Conservation (phyloP, 1,140 invertebrate species). For the Drosophila ironensis region DNA sequence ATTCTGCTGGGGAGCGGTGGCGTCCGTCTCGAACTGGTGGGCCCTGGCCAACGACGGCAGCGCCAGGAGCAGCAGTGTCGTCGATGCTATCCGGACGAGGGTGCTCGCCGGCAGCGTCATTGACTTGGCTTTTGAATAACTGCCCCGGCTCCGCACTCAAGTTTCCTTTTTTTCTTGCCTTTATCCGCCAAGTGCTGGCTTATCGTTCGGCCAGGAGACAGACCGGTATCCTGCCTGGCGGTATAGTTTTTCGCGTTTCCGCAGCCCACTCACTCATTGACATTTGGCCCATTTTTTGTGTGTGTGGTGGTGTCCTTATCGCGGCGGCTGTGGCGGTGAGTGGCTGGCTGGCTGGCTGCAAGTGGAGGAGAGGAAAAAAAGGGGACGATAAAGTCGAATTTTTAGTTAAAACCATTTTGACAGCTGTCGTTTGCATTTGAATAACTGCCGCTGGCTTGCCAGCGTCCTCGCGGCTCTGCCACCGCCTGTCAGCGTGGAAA, state of each 20-base stretch:
- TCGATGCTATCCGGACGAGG: conserved; percentile 39
- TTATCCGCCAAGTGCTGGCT: conserved; percentile 11
- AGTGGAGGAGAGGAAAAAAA: conserved; percentile 11
- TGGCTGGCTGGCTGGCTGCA: conserved; percentile 13
- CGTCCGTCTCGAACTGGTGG: conserved; percentile 7
- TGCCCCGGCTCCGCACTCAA: conserved; percentile 7
- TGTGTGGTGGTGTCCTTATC: not conserved
- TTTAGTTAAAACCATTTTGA: conserved; percentile 71
- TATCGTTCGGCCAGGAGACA: conserved; percentile 55
- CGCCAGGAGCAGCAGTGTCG: conserved; percentile 43
- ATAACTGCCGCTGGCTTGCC: conserved; percentile 62
- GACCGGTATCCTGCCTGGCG: not conserved
- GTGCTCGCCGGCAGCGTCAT: conserved; percentile 50
- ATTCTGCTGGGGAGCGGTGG: conserved; percentile 8
- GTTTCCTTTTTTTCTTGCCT: conserved; percentile 9
- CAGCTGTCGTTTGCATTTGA: conserved; percentile 80
- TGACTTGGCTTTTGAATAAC: conserved; percentile 60
- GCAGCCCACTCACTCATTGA: conserved; percentile 47
- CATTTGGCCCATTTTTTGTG: conserved; percentile 39
- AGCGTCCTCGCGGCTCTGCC: conserved; percentile 5
- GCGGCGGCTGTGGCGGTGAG: not conserved
- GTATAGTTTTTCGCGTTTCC: conserved; percentile 5
- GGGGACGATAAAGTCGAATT: conserved; percentile 50
- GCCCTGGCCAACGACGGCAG: conserved; percentile 24
- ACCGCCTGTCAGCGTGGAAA: conserved; percentile 70